Evolutionary conservation across 1,140 invertebrate genomes (phyloP).

Genomic region (Drosophila grimshawi): DNA sequence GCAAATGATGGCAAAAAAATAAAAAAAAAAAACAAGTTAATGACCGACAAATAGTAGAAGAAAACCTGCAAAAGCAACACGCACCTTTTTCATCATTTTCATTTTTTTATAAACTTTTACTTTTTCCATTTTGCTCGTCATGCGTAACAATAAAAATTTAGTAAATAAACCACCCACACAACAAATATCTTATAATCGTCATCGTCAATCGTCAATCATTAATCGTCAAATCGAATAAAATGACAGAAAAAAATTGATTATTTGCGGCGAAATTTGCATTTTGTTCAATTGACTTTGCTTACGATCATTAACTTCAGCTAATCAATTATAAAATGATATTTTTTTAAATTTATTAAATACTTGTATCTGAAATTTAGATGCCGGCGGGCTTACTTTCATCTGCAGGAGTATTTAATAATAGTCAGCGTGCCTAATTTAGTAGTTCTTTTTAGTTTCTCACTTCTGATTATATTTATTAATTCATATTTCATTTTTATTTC

Average conservation of each 20-base stretch:
- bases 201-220: constrained; percentile 9
- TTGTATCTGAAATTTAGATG: no score
- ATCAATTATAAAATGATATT: no score
- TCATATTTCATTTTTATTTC: no score
- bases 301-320: no score
- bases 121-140: constrained; percentile 8
- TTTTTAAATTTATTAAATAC: no score
- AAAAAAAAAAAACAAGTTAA: constrained; percentile 3
- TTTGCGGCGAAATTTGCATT: not conserved
- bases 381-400: no score
- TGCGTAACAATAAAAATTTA: constrained; percentile 2
- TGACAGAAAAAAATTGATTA: not conserved
- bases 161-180: no score
- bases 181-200: not conserved
- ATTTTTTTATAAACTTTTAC: constrained; percentile 21
- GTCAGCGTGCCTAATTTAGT: no score
- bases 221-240: constrained; percentile 6
- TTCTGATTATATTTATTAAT: no score
- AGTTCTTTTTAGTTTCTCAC: no score
- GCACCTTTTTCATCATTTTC: constrained; percentile 19
- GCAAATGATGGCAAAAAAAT: not conserved
- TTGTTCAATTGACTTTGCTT: no score
- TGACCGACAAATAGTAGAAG: constrained; percentile 21
- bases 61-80: constrained; percentile 14
- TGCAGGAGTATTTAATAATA: no score